These are phyloP conservation scores for human DNA, from an alignment of 2,113 vertebrate species.

Conservation along the genomic window GRCh38 chr22:37466001-37466500, in stretches of 20 bases:
- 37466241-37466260: rapidly evolving
- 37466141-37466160: not conserved
- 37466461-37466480: no score
- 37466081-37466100: not conserved
- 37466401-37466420: not conserved
- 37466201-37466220: not conserved
- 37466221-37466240: not conserved
- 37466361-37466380: not conserved
- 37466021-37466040: rapidly evolving
- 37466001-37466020: not conserved
- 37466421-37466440: not conserved
- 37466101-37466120: no score
- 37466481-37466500: not conserved
- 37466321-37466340: not conserved
- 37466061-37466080: not conserved
- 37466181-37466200: not conserved
- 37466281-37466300: not conserved
- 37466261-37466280: not conserved
- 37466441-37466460: not conserved
- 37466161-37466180: not conserved
- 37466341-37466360: not conserved
- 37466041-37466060: no score
- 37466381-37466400: rapidly evolving
- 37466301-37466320: not conserved
- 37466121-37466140: not conserved